A percentile compares a stretch with the other conserved stretches of the same genome.
Conservation (phyloP, 2,888 invertebrate genomes). For the Timandra comae region DNA sequence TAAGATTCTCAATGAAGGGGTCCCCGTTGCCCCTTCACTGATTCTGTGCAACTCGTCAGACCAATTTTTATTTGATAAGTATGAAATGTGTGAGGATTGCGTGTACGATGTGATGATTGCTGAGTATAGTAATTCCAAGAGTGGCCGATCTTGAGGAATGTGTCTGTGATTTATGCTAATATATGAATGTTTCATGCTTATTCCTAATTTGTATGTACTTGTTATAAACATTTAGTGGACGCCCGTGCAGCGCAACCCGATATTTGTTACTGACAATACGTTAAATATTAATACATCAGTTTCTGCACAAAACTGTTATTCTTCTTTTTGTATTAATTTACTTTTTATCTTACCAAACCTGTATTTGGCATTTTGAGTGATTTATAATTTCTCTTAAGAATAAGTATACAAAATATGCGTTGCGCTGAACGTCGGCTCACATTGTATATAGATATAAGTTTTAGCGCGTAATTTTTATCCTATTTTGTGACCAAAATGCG, state of each 20-base stretch:
- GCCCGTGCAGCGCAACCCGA: no score
- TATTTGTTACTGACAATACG: no score
- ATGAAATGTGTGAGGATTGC: not conserved
- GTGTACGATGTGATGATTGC: constrained; percentile 3
- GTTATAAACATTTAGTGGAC: constrained; percentile 51
- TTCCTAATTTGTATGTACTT: constrained; percentile 60
- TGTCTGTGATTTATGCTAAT: constrained; percentile 74
- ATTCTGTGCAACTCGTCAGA: constrained; percentile 5
- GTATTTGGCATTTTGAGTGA: no score
- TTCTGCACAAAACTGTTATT: no score
- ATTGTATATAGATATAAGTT: constrained; percentile 61
- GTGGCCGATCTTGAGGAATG: constrained; percentile 61
- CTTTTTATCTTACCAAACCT: no score
- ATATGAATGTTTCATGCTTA: constrained; percentile 63
- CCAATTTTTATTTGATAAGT: constrained; percentile 3
- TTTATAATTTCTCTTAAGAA: no score
- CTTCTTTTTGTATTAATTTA: no score
- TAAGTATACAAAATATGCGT: no score
- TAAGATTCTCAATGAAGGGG: constrained; percentile 1
- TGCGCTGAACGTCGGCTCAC: no score
- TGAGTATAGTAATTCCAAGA: constrained; percentile 36
- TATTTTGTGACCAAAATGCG: constrained; percentile 63
- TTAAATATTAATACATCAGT: no score
- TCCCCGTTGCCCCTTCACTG: constrained; percentile 3
- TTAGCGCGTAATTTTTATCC: constrained; percentile 47